Evolutionary conservation across 2,888 invertebrate genomes (phyloP).

Genomic region (Carpatolechia fugitivella): DNA sequence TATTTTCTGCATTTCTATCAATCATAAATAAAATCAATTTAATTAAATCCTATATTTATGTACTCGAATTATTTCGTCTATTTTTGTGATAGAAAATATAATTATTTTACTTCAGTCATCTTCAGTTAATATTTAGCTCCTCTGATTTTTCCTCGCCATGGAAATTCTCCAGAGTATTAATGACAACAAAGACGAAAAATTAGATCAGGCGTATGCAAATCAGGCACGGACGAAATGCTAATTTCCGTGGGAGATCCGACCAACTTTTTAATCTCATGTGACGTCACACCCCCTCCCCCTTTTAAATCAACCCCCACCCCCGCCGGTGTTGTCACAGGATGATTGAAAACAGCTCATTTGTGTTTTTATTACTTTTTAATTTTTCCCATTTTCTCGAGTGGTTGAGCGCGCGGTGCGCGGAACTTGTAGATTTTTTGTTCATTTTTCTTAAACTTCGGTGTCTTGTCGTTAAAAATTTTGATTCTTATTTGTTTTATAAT

Average conservation of each 20-base stretch:
- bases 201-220: slow-evolving; percentile 66
- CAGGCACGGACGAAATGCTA: slow-evolving; percentile 68
- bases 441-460: not conserved
- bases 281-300: slow-evolving; percentile 46
- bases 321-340: slow-evolving; percentile 61
- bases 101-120: not conserved
- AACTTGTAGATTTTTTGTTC: slow-evolving; percentile 17
- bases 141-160: not conserved
- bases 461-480: not conserved
- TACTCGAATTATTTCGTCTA: too few relatives aligned
- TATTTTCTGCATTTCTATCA: too few relatives aligned
- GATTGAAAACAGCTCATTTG: slow-evolving; percentile 77
- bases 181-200: slow-evolving; percentile 51
- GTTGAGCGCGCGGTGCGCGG: slow-evolving; percentile 30
- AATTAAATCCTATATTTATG: too few relatives aligned
- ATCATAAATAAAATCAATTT: too few relatives aligned
- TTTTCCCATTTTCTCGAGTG: slow-evolving; percentile 70
- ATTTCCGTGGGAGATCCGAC: slow-evolving; percentile 75
- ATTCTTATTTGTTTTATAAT: too few relatives aligned
- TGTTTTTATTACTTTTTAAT: slow-evolving; percentile 79
- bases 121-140: not conserved
- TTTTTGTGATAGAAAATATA: not conserved
- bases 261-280: slow-evolving; percentile 80
- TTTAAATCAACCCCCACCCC: slow-evolving; percentile 15
- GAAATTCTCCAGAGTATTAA: slow-evolving; percentile 30